Base-by-base conservation (phyloP, 1,140 invertebrate species). In the Cylas formicarius region DNA sequence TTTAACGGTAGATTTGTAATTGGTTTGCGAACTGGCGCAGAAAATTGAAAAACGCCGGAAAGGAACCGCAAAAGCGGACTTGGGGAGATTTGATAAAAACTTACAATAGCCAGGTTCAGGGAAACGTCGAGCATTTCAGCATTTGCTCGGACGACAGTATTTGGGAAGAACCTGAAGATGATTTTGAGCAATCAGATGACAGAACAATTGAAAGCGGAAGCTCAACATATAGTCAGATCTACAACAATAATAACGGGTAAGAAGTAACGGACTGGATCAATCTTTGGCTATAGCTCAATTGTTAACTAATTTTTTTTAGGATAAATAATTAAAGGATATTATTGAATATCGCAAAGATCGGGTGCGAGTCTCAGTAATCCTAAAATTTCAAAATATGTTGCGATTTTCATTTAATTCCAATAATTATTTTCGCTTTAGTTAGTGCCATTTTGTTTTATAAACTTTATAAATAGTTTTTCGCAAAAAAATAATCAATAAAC, bases 21-120 rank as follows among this genome's bases (percentile, higher is more conserved):
- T 84, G 81, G 81, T 84, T 84, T 60, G 81, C 81, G 13, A 84
- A 84, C 50, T 82, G 80, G 80, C 71, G 81, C 23, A 63, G 81
- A 52, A 82, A 82, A 61, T 58, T 84, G 21, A 82, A 82, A 63
- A 82, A 81, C 52, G 78, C 78, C 2, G 77, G 78, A 39, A 69
- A 68, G 23, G 75, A 80, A 52, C 69, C 72, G 18, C 72, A 76
- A 34, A 73, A 76, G 50, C 75, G 74, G 52, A 79, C 79, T 0
- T 83, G 81, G 81, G 79, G 78, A 4, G 73, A 80, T 55, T 66
- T 82, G 1, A 82, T 83, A 22, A 80, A 80, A 58, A 78, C 77
- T 2, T 83, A 83, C 63, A 82, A 83, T 58, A 73, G 74, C 42
- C 76, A 78, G 47, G 80, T 80, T 0, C 72, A 75, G 38, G 81